phyloP scores from a whole-genome alignment of 92 coral and sea anemone species.

The Epizoanthus illoricatus region DNA sequence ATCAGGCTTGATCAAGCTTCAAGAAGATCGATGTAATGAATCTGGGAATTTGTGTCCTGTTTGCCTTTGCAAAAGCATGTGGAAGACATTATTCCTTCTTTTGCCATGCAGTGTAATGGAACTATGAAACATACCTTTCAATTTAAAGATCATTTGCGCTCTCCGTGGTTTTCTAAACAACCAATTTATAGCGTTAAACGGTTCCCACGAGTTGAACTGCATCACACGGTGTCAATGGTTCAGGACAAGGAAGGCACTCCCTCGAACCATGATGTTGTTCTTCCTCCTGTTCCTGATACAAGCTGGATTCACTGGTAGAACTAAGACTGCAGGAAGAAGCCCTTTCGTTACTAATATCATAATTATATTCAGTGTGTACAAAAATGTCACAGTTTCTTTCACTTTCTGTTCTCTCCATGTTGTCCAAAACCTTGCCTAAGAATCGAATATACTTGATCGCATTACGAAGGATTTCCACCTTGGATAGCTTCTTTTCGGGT shows the following conservation, averaged over 20 bases:
- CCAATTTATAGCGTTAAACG: not conserved
- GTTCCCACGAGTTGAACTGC: slow-evolving; percentile 4
- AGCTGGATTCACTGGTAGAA: not conserved
- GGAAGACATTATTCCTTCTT: slow-evolving; percentile 10
- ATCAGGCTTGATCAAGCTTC: not conserved
- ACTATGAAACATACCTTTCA: not conserved
- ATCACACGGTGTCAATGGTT: not conserved
- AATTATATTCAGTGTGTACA: not conserved
- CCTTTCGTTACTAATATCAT: not conserved
- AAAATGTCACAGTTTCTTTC: not conserved
- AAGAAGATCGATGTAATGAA: not conserved
- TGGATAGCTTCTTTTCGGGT: slow-evolving; percentile 93
- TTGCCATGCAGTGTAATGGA: not conserved
- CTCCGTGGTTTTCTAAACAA: slow-evolving; percentile 39
- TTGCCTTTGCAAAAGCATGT: not conserved
- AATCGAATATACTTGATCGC: slow-evolving; percentile 87
- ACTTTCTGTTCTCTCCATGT: slow-evolving; percentile 61
- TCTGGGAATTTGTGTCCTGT: not conserved
- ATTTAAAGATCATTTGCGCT: slow-evolving; percentile 23
- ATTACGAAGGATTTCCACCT: slow-evolving; percentile 79
- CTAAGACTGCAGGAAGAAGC: not conserved
- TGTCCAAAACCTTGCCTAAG: slow-evolving; percentile 68
- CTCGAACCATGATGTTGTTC: not conserved
- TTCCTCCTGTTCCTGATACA: not conserved
- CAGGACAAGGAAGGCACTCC: not conserved